Conservation (phyloP, 2,888 invertebrate species). For the Mantis religiosa region DNA sequence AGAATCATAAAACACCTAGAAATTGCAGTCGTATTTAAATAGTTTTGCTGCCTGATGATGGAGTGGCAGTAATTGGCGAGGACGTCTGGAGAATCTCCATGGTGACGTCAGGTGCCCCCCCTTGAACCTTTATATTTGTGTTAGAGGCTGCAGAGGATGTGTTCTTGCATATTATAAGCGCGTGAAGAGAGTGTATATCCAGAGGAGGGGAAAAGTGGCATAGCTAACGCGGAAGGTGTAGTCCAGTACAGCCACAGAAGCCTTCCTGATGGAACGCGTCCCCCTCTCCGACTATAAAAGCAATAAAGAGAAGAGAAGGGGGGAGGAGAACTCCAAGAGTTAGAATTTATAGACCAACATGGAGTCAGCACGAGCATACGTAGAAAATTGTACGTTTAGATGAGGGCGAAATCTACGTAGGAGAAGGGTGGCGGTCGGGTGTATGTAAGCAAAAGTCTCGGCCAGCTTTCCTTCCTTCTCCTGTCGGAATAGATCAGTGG, state of each 20-base stretch:
- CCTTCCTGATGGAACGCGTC: constrained; percentile 24
- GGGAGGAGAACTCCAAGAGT: constrained; percentile 34
- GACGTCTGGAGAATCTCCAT: neutral
- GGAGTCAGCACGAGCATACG: constrained; percentile 38
- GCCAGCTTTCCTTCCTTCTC: neutral
- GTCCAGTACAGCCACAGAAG: constrained; percentile 2
- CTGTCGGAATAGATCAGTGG: neutral
- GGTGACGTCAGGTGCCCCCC: neutral
- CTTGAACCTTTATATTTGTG: neutral
- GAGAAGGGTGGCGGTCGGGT: neutral
- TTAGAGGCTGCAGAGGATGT: constrained; percentile 13
- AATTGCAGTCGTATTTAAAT: too few species aligned
- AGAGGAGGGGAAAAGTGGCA: neutral
- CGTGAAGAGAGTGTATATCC: neutral
- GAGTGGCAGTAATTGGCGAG: neutral
- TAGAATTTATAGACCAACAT: constrained; percentile 48
- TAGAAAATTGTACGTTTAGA: constrained; percentile 40
- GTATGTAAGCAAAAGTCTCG: neutral
- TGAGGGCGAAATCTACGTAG: constrained; percentile 31
- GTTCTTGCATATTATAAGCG: constrained; percentile 22
- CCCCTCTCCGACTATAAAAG: constrained; percentile 36
- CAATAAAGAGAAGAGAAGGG: constrained; percentile 40
- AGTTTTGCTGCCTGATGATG: too few species aligned
- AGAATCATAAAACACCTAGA: too few species aligned
- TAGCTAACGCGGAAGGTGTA: neutral